Percentiles rank a stretch among this genome's conserved stretches.
These are phyloP conservation scores for Mobula birostris DNA, from an alignment of 2,113 vertebrate genomes.

Conservation along the genomic window DNA sequence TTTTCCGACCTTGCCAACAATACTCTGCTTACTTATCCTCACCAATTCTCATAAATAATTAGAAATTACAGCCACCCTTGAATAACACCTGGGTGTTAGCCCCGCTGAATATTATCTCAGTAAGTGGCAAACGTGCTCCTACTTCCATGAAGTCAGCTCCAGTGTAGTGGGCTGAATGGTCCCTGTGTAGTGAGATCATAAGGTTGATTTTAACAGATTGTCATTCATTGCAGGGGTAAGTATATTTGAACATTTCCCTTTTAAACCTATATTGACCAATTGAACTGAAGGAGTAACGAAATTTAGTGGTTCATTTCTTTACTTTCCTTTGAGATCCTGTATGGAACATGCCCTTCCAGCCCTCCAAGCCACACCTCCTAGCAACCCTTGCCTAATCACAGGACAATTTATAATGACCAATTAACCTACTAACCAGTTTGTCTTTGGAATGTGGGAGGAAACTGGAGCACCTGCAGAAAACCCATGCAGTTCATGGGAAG, in stretches of 20 bases:
- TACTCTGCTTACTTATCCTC: not conserved
- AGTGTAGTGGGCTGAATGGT: not conserved
- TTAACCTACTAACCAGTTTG: no score
- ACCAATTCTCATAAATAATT: not conserved
- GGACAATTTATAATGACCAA: no score
- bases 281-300: not conserved
- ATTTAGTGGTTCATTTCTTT: no score
- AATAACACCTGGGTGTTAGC: not conserved
- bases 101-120: not conserved
- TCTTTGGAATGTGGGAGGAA: no score
- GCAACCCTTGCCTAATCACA: no score
- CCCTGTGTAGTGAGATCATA: not conserved
- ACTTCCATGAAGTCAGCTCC: no score
- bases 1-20: not conserved
- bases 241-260: not conserved
- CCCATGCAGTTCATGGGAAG: no score
- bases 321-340: no score
- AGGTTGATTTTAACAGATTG: not conserved
- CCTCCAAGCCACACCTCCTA: no score
- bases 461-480: no score
- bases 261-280: not conserved
- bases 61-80: not conserved
- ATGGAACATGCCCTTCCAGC: no score
- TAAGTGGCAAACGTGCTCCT: not conserved
- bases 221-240: not conserved